Evolutionary conservation across 2,113 vertebrate species (phyloP).

Genomic region (Sardina pilchardus): DNA sequence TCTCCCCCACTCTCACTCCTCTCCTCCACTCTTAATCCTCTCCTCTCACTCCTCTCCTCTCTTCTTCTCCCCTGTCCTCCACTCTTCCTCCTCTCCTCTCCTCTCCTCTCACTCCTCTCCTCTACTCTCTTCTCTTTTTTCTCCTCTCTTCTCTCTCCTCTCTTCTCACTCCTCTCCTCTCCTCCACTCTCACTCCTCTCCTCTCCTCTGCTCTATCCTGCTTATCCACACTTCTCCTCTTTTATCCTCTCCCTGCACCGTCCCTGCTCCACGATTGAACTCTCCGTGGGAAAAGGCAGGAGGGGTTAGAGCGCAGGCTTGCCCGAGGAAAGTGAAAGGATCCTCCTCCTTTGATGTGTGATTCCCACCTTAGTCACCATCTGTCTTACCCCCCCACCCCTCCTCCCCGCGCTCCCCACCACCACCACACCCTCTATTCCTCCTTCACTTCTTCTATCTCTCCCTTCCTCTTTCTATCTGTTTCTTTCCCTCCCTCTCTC

Average conservation of each 20-base stretch:
- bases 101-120: too few relatives aligned
- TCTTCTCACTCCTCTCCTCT: background rate
- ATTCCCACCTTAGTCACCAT: constrained; percentile 34
- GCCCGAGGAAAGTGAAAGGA: constrained; percentile 45
- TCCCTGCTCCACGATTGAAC: constrained; percentile 46
- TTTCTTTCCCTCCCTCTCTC: background rate
- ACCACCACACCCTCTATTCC: background rate
- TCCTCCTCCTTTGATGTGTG: constrained; percentile 45
- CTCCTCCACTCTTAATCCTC: too few relatives aligned
- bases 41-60: too few relatives aligned
- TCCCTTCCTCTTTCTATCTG: background rate
- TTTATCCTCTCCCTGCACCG: constrained; percentile 20
- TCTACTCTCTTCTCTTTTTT: too few relatives aligned
- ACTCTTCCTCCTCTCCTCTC: too few relatives aligned
- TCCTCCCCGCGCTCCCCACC: background rate
- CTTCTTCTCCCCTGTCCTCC: too few relatives aligned
- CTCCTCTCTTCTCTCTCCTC: too few relatives aligned
- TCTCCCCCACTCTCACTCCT: background rate
- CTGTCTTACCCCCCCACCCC: constrained; percentile 23
- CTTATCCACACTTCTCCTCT: background rate
- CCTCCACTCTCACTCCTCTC: background rate
- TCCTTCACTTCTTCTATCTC: background rate
- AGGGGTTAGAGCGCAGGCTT: constrained; percentile 42
- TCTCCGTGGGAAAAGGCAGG: constrained; percentile 36
- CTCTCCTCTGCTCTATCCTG: background rate